Evolutionary conservation across 2,797 vertebrate species (phyloP).

Genomic region (Emys orbicularis): DNA sequence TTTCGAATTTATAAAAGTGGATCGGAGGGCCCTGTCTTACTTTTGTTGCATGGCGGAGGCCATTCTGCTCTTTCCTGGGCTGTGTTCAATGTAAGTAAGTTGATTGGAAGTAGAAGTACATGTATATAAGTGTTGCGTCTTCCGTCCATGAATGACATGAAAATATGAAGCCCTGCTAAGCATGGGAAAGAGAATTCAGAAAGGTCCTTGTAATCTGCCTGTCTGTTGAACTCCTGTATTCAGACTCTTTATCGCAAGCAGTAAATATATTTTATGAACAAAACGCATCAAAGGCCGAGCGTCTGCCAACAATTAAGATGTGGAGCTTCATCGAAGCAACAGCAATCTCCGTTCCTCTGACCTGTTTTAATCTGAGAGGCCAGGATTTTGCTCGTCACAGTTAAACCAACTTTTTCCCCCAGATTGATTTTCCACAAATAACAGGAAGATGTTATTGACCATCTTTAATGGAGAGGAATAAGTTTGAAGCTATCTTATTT

Average conservation of each 20-base stretch:
- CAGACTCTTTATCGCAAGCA: not conserved
- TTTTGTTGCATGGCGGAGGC: slow-evolving; percentile 95
- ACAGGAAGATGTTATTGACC: not conserved
- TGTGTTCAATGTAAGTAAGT: slow-evolving; percentile 93
- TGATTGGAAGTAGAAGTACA: not conserved
- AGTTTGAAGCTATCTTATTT: not conserved
- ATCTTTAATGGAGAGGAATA: not conserved
- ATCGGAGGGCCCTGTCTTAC: slow-evolving; percentile 91
- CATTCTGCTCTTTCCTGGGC: slow-evolving; percentile 99
- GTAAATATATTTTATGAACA: not conserved
- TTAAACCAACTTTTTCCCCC: not conserved
- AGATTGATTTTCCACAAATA: not conserved
- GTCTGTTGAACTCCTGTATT: not conserved
- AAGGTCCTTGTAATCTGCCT: not conserved
- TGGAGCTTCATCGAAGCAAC: not conserved
- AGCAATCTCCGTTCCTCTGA: not conserved
- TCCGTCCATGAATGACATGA: not conserved
- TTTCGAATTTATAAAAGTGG: slow-evolving; percentile 98
- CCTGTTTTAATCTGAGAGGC: not conserved
- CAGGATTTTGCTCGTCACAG: not conserved
- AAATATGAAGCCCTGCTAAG: not conserved
- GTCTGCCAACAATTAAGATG: not conserved
- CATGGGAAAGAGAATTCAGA: rapidly evolving
- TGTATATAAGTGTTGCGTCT: rapidly evolving
- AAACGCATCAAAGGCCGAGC: not conserved